Percentiles rank a stretch among this genome's conserved stretches.
These are phyloP conservation scores for Trachelipus rathkii DNA, from an alignment of 1,140 invertebrate genomes.

Conservation along the genomic window DNA sequence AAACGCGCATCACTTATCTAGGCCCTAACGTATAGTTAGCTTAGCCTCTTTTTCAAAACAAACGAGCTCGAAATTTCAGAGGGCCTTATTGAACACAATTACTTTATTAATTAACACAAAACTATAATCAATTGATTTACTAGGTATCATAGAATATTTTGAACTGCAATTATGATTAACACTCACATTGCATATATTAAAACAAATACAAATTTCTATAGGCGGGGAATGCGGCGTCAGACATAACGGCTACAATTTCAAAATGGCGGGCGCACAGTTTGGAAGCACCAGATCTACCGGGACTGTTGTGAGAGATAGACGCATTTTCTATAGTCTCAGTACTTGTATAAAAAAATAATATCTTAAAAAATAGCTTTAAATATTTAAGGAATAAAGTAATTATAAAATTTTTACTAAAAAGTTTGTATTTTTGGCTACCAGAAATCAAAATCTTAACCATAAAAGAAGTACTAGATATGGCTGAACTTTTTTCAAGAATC, in stretches of 20 bases:
- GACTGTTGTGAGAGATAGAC: neutral
- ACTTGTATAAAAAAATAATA: neutral
- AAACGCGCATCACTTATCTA: too few species aligned
- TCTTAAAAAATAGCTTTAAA: neutral
- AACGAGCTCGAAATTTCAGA: too few species aligned
- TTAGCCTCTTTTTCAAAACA: too few species aligned
- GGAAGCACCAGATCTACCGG: conserved; percentile 8
- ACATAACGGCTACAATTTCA: conserved; percentile 12
- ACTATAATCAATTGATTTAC: neutral
- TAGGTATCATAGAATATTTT: neutral
- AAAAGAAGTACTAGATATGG: neutral
- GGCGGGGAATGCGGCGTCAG: conserved; percentile 2
- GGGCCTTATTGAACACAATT: too few species aligned
- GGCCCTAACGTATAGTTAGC: too few species aligned
- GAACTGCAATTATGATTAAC: neutral
- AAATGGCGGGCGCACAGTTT: neutral
- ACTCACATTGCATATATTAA: conserved; percentile 10
- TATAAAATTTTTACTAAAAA: too few species aligned
- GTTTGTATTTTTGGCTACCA: too few species aligned
- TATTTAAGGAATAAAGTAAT: neutral
- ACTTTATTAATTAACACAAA: neutral
- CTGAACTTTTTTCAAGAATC: too few species aligned
- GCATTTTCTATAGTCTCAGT: neutral
- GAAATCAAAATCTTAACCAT: too few species aligned
- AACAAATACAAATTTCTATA: conserved; percentile 10